These are phyloP conservation scores for Rhadina sibilatrix DNA, from an alignment of 2,113 vertebrate genomes.

Conservation along the genomic window DNA sequence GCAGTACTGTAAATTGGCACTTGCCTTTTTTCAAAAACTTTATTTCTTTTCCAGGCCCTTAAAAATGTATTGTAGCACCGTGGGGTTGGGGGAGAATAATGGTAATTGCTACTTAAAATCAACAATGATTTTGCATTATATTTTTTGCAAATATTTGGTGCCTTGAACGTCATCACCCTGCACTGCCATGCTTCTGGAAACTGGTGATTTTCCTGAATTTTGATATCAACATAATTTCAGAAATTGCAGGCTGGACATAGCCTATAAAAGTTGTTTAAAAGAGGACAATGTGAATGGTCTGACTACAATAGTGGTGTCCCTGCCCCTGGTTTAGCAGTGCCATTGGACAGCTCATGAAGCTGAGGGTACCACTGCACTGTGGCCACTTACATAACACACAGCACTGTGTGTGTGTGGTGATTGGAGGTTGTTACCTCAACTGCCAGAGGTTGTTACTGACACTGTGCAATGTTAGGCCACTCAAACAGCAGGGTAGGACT, in stretches of 20 bases:
- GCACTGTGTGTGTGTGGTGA: fast-evolving
- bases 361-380: neutral
- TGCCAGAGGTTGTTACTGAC: neutral
- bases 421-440: too few species aligned
- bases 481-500: neutral
- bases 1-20: neutral
- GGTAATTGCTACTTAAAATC: neutral
- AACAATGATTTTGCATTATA: neutral
- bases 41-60: neutral
- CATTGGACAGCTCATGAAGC: fast-evolving
- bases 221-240: neutral
- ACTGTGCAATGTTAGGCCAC: neutral
- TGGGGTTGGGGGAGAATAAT: fast-evolving
- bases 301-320: fast-evolving
- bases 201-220: neutral
- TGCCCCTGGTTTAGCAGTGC: neutral
- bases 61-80: neutral
- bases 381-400: fast-evolving
- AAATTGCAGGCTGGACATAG: neutral
- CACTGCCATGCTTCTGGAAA: neutral
- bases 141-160: neutral
- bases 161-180: neutral
- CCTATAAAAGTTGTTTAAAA: neutral
- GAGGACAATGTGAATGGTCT: too few species aligned
- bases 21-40: neutral